Evolutionary conservation across 2,797 vertebrate genomes (phyloP).

Genomic region (Pyrrhura leucotis): DNA sequence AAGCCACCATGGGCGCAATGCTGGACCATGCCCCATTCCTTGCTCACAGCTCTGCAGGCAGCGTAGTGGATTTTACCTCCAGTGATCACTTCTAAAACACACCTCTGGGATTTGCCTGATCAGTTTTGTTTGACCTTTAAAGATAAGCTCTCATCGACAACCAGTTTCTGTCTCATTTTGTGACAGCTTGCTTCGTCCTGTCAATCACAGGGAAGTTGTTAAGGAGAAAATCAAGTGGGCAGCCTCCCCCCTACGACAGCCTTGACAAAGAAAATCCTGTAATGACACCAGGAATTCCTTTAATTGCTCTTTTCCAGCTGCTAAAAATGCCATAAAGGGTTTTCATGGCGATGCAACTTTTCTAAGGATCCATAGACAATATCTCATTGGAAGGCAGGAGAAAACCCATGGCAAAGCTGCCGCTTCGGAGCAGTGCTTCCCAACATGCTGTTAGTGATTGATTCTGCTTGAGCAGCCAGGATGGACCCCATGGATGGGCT

Average conservation of each 20-base stretch:
- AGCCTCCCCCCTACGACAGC: neutral
- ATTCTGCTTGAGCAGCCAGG: neutral
- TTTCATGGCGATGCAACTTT: neutral
- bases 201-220: neutral
- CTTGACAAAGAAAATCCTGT: neutral
- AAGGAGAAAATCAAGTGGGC: neutral
- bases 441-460: rapidly evolving
- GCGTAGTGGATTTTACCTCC: neutral
- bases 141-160: neutral
- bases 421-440: neutral
- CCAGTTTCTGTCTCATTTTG: neutral
- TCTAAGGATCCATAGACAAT: neutral
- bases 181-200: neutral
- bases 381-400: neutral
- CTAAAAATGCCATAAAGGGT: neutral
- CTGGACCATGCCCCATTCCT: neutral
- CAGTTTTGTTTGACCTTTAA: neutral
- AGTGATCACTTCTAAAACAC: neutral
- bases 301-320: neutral
- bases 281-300: neutral
- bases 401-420: rapidly evolving
- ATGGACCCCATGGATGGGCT: rapidly evolving
- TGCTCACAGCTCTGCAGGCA: neutral
- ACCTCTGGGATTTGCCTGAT: neutral
- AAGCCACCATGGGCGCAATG: rapidly evolving